Conservation (phyloP, 2,797 vertebrate species). For the Aplochiton taeniatus region DNA sequence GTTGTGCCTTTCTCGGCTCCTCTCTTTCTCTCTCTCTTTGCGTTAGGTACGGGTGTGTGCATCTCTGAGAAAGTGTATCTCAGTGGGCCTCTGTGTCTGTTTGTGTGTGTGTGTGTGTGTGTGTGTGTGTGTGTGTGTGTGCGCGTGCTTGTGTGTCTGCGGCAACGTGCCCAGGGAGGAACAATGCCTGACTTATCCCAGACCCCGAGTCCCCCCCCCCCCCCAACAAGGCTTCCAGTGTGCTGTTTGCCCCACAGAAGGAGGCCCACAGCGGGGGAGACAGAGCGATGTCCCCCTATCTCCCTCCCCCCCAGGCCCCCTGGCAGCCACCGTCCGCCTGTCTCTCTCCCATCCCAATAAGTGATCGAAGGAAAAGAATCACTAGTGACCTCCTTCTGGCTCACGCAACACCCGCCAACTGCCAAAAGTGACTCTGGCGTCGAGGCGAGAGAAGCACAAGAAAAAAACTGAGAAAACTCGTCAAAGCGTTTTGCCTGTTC, state of each 20-base stretch:
- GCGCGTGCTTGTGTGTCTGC: slow-evolving; percentile 9
- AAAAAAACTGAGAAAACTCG: neutral
- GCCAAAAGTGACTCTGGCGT: slow-evolving; percentile 70
- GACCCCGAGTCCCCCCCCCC: slow-evolving; percentile 5
- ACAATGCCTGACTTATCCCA: slow-evolving; percentile 17
- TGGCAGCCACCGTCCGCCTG: slow-evolving; percentile 61
- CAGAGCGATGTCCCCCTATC: slow-evolving; percentile 55
- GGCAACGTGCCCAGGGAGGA: slow-evolving; percentile 10
- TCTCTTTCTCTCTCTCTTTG: too few species aligned
- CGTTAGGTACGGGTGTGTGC: too few species aligned
- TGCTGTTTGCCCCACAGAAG: slow-evolving; percentile 42
- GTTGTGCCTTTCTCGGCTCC: too few species aligned
- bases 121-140: slow-evolving; percentile 17
- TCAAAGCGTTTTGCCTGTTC: slow-evolving; percentile 70
- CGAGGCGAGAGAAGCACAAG: slow-evolving; percentile 61
- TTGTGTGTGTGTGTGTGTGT: slow-evolving; percentile 19
- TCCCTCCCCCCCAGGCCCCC: slow-evolving; percentile 29
- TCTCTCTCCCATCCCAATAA: slow-evolving; percentile 62
- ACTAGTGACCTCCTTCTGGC: slow-evolving; percentile 75
- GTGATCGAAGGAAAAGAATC: slow-evolving; percentile 77
- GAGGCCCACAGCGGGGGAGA: slow-evolving; percentile 43
- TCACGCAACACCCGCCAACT: slow-evolving; percentile 74
- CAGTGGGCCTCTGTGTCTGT: too few species aligned
- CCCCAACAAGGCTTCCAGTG: slow-evolving; percentile 34
- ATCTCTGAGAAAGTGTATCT: too few species aligned